phyloP scores from a whole-genome alignment of 1,140 invertebrate species.

The Coelopa frigida region DNA sequence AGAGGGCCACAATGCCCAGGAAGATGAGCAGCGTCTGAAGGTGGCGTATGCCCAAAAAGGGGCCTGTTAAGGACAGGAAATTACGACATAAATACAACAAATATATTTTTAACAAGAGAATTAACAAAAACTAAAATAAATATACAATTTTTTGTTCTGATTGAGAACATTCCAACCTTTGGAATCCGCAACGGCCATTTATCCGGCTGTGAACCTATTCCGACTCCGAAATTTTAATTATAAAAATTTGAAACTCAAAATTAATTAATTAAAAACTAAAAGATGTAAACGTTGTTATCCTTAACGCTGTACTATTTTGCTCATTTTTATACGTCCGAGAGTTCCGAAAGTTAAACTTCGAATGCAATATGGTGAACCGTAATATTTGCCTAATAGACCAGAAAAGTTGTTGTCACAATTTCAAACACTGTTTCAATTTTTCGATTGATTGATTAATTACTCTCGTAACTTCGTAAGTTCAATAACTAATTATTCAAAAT shows the following conservation, averaged over 20 bases:
- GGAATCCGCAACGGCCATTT: background rate
- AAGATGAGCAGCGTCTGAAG: slow-evolving; percentile 57
- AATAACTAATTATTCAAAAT: too few species aligned
- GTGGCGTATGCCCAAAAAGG: slow-evolving; percentile 55
- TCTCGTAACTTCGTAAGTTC: too few species aligned
- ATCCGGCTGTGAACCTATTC: slow-evolving; percentile 13
- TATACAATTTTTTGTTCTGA: background rate
- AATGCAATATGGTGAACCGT: too few species aligned
- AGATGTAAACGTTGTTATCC: too few species aligned
- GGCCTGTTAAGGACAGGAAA: slow-evolving; percentile 13
- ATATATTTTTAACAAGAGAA: background rate
- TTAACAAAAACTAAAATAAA: background rate
- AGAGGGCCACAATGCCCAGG: slow-evolving; percentile 53
- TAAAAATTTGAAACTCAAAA: background rate
- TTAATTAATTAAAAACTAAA: too few species aligned
- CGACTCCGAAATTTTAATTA: background rate
- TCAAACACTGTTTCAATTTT: too few species aligned
- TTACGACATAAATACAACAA: slow-evolving; percentile 21
- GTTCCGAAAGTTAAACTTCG: too few species aligned
- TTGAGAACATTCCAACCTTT: background rate
- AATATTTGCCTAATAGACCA: too few species aligned
- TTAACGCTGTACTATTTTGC: too few species aligned
- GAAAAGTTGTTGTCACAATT: too few species aligned
- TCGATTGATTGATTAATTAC: too few species aligned
- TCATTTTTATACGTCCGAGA: too few species aligned